Base-by-base conservation (phyloP, 2,797 vertebrate genomes). In the Scolopax bukidnonensis region DNA sequence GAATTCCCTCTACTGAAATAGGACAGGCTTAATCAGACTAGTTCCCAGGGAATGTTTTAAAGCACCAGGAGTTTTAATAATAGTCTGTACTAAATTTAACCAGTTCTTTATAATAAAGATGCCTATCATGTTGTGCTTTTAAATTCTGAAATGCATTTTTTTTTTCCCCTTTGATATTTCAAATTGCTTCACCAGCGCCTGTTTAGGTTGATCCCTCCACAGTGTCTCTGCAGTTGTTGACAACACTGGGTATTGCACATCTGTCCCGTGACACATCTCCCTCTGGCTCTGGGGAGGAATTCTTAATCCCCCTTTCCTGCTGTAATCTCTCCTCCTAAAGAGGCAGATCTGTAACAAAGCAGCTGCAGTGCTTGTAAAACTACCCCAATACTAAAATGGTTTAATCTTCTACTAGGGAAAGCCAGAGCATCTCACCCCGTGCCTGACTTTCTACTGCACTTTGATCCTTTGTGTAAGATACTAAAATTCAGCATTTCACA, bases 381-480 rank as follows among this genome's bases (percentile, higher is more conserved):
- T 59, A 30, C 36, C 64, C 7, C 8, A 67, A 90, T 79, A 80
- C 80, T 82, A 57, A 85, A 94, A 74, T 27, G 53, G 68, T 81
- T 96, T 94, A 67, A 92, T 96, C 71, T 94, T 95, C 89, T 94
- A 57, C 84, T 64, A 85, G 53, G 60, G 60, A 84, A 91, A 85
- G 71, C n/a, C 48, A 28, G 77, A 75, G 57, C 50, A 27, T 51
- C 56, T 90, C 64, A 27, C 48, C 6, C 5, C 12, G 1, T 64
- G 73, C 67, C 19, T 87, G 51, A 33, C 59, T 89, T 92, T 83
- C 59, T 48, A 24, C 70, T 93, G 87, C 65, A 81, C 73, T 95
- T 95, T 86, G 90, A 93, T 91, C 87, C 76, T 84, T 91, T 32
- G 8, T 38, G 45, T 23, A 74, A 90, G 43, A 56, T 38, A 60